These are phyloP conservation scores for Pheosia tremula DNA, from an alignment of 2,888 invertebrate genomes.

Conservation along the genomic window DNA sequence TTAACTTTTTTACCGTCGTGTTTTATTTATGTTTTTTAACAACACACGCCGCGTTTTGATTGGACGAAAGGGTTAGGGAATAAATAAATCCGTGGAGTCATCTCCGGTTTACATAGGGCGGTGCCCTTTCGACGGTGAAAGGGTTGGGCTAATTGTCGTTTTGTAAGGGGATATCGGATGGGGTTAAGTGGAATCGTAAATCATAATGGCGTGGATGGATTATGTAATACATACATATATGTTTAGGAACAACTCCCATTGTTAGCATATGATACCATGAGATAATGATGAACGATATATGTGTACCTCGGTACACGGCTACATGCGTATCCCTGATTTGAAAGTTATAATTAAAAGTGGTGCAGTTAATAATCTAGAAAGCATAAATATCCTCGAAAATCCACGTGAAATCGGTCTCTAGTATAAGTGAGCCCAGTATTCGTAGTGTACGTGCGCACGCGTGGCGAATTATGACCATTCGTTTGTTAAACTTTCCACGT, in stretches of 20 bases:
- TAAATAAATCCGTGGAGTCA: constrained; percentile 67
- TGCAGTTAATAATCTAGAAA: too few relatives aligned
- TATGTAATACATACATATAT: background rate
- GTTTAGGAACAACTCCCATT: too few relatives aligned
- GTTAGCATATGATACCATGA: too few relatives aligned
- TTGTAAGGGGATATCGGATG: constrained; percentile 54
- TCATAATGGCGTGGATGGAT: constrained; percentile 31
- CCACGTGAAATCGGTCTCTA: background rate
- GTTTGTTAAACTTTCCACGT: constrained; percentile 41
- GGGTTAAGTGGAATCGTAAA: constrained; percentile 55
- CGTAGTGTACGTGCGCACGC: constrained; percentile 7
- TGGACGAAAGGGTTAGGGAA: constrained; percentile 77
- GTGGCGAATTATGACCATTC: constrained; percentile 31
- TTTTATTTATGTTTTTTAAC: constrained; percentile 67
- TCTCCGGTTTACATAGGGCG: constrained; percentile 57
- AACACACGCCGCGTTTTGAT: constrained; percentile 57
- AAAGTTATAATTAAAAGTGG: too few relatives aligned
- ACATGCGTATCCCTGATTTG: too few relatives aligned
- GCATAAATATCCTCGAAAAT: background rate
- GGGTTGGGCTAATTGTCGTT: constrained; percentile 65
- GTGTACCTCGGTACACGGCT: too few relatives aligned
- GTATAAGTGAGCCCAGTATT: background rate
- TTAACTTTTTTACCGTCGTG: constrained; percentile 70
- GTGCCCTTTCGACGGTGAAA: constrained; percentile 61
- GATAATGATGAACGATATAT: too few relatives aligned